phyloP scores from a whole-genome alignment of 2,113 vertebrate species.

The Rattus norvegicus region GRCr8 NC_086023.1:125322501-125323000 shows the following conservation, averaged over 20 bases:
- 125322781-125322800: not conserved
- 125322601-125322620: conserved; percentile 76
- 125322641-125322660: conserved; percentile 57
- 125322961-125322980: not conserved
- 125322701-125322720: conserved; percentile 58
- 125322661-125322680: conserved; percentile 64
- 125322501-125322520: conserved; percentile 48
- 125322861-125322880: accelerated
- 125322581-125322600: conserved; percentile 79
- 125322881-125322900: not conserved
- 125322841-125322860: no score
- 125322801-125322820: not conserved
- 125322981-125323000: not conserved
- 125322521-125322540: conserved; percentile 53
- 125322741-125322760: conserved; percentile 64
- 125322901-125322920: not conserved
- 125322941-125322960: not conserved
- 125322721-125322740: conserved; percentile 70
- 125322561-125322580: conserved; percentile 45
- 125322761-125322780: not conserved
- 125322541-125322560: conserved; percentile 67
- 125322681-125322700: conserved; percentile 68
- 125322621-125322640: conserved; percentile 77
- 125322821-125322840: not conserved
- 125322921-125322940: not conserved